Evolutionary conservation across 2,113 vertebrate genomes (phyloP), one percentile per base, ranked within the genome.

Genomic region (Amazona guildingii): DNA sequence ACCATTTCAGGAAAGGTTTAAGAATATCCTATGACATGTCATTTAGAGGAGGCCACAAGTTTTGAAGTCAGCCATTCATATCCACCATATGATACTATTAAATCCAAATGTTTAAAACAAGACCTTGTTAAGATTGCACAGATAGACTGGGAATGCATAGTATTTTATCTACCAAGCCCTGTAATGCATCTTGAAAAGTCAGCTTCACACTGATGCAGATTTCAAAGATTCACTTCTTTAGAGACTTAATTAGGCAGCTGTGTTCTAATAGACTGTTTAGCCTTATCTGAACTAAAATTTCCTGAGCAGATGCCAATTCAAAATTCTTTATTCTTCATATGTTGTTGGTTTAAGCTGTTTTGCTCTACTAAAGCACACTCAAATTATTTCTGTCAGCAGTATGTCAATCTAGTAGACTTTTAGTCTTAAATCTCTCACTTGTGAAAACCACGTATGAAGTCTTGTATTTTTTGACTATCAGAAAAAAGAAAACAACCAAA

Each of bases 91-190:
- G 89, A 48, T 54, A 89, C 70, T 37, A 62, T 62, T 90, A 69
- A 87, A 91, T 77, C 59, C 54, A 88, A 95, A 43, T 33, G 46
- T 80, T 94, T 93, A 37, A 90, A 95, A 74, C 67, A 74, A 89
- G 93, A 95, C 86, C 70, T 67, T 73, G 75, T 69, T 94, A 96
- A 92, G 94, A 96, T 96, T 83, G 80, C 54, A 39, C 59, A 90
- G 78, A 8, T 6, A 70, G 63, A 74, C 63, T 13, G 6, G 44
- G 48, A 39, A 79, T 54, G 57, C 17, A 19, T 2, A 35, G 17
- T n/a, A 49, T 81, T 90, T 95, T 90, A 91, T 68, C 82, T 66
- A 76, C 67, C 76, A 76, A 92, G 69, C 20, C 27, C 39, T 46
- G 28, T 17, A 52, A 86, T 75, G 61, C 37, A 15, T 46, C 67